Percentiles rank a stretch among this genome's conserved stretches.
Conservation (phyloP, 1,140 invertebrate genomes). For the Leptoteleia sp. region DNA sequence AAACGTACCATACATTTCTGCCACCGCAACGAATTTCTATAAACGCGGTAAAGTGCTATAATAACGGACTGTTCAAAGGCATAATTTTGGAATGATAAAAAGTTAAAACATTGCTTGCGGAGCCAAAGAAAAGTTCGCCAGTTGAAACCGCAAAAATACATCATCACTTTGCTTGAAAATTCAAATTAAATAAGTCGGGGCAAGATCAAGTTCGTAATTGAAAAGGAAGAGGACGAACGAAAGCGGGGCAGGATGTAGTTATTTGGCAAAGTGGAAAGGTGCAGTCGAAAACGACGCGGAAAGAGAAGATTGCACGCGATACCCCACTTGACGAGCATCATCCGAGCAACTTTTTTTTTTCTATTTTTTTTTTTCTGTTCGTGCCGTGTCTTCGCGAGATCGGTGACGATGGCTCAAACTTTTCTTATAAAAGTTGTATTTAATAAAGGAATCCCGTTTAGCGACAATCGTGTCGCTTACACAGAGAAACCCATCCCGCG, state of each 20-base stretch:
- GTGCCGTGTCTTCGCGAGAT: conserved; percentile 5
- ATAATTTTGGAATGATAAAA: no score
- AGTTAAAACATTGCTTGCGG: no score
- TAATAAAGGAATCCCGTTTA: conserved; percentile 14
- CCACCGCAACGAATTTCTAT: no score
- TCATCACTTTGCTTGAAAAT: conserved; percentile 6
- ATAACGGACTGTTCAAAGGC: no score
- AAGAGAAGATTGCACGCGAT: conserved; percentile 20
- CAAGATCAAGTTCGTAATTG: conserved; percentile 23
- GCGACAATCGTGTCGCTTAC: no score
- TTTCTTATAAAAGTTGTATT: conserved; percentile 63
- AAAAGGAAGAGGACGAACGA: conserved; percentile 11
- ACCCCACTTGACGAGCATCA: conserved; percentile 11
- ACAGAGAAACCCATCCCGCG: not conserved
- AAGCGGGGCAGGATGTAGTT: conserved; percentile 13
- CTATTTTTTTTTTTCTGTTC: no score
- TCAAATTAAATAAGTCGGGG: conserved; percentile 35
- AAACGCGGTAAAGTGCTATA: no score
- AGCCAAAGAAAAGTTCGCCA: conserved; percentile 1
- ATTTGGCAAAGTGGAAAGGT: conserved; percentile 26
- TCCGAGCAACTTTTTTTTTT: conserved; percentile 24
- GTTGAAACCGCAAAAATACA: not conserved
- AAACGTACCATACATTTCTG: no score
- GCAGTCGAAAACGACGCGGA: conserved; percentile 18
- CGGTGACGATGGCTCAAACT: conserved; percentile 37